Evolutionary conservation across 2,113 vertebrate genomes (phyloP).

Genomic region (Helogale parvula): DNA sequence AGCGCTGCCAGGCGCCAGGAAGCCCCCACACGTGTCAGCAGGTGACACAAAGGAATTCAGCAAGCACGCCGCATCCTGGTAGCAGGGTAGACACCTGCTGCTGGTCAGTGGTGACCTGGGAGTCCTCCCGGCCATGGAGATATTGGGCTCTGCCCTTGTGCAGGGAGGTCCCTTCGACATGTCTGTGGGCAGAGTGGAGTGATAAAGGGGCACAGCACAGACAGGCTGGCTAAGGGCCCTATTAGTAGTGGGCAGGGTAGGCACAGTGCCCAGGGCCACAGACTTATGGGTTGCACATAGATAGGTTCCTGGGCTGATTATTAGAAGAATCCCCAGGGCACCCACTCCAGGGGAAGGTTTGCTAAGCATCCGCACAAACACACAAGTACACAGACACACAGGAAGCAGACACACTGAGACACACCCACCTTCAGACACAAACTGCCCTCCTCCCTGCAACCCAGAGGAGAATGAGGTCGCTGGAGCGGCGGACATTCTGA

Average conservation of each 20-base stretch:
- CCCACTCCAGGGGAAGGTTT: background rate
- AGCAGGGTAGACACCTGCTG: too few species aligned
- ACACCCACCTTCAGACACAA: background rate
- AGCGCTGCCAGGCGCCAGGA: too few species aligned
- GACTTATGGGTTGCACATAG: background rate
- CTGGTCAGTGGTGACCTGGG: background rate
- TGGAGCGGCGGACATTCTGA: background rate
- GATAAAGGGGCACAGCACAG: background rate
- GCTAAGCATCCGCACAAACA: background rate
- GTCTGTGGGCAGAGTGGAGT: background rate
- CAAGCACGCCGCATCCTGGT: background rate
- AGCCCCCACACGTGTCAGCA: background rate
- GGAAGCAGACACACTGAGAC: background rate
- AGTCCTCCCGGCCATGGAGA: background rate
- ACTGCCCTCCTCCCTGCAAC: background rate
- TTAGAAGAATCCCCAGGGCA: background rate
- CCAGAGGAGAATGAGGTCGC: background rate
- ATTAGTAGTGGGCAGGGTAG: background rate
- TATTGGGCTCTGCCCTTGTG: background rate
- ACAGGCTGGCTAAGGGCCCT: background rate
- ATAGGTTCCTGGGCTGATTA: background rate
- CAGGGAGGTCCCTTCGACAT: background rate
- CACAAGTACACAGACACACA: accelerated
- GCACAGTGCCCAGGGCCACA: background rate
- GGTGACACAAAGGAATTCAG: background rate